phyloP scores from a whole-genome alignment of 2,797 vertebrate species.

The Orestias chungarensis region DNA sequence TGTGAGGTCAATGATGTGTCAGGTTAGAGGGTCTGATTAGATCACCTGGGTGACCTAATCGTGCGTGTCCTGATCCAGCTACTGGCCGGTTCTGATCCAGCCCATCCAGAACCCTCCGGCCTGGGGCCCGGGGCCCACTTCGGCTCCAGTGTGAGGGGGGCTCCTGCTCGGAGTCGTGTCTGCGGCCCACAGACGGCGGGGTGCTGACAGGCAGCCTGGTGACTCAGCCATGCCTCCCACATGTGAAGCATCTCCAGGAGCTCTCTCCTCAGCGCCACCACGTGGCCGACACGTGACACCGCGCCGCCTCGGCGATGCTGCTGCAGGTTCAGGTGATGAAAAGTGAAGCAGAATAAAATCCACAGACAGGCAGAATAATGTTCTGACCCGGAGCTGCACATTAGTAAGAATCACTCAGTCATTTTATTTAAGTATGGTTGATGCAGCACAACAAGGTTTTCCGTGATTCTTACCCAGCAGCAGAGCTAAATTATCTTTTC shows the following conservation, averaged over 20 bases:
- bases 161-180: slow-evolving; percentile 34
- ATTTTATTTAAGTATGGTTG: too few species aligned
- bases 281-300: neutral
- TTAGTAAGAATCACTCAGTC: too few species aligned
- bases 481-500: too few species aligned
- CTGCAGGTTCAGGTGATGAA: neutral
- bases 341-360: neutral
- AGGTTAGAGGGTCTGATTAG: neutral
- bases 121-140: slow-evolving; percentile 3
- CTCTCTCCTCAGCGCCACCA: neutral
- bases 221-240: slow-evolving; percentile 38
- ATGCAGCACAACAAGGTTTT: too few species aligned
- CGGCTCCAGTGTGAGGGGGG: neutral
- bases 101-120: neutral
- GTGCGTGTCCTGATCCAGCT: neutral
- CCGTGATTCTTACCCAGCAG: too few species aligned
- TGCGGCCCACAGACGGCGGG: slow-evolving; percentile 26
- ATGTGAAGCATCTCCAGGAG: neutral
- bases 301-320: neutral
- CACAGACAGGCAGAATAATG: neutral
- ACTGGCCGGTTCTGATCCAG: neutral
- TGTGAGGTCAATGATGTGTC: slow-evolving; percentile 59
- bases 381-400: neutral
- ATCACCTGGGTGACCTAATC: neutral
- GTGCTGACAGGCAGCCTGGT: slow-evolving; percentile 48